These are phyloP conservation scores for Beris morrisii DNA, from an alignment of 2,888 invertebrate species.

Conservation along the genomic window DNA sequence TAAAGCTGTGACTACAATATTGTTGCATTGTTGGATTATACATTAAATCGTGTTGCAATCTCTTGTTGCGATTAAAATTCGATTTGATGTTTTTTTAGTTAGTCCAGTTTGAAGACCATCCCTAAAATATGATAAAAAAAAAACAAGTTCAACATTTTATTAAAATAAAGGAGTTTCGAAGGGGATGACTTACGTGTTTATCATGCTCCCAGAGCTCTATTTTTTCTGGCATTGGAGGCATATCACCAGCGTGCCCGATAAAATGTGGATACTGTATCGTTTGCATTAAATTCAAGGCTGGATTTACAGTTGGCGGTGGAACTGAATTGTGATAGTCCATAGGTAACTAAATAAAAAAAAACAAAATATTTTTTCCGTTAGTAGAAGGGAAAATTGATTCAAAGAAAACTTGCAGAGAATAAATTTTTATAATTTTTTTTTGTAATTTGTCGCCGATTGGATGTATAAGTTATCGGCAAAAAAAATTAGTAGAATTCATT, in stretches of 20 bases:
- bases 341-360: constrained; percentile 45
- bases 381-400: background rate
- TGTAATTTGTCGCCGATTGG: background rate
- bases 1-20: constrained; percentile 18
- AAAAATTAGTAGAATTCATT: too few relatives aligned
- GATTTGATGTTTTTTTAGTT: constrained; percentile 38
- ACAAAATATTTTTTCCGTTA: background rate
- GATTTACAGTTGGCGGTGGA: constrained; percentile 48
- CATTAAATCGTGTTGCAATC: background rate
- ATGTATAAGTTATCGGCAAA: background rate
- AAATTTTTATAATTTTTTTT: too few relatives aligned
- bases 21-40: background rate
- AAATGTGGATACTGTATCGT: constrained; percentile 52
- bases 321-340: constrained; percentile 54
- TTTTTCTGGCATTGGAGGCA: constrained; percentile 51
- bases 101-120: constrained; percentile 52
- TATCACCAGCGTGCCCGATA: constrained; percentile 47
- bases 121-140: constrained; percentile 34
- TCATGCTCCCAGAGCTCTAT: constrained; percentile 56
- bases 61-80: background rate
- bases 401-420: too few relatives aligned
- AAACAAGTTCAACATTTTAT: constrained; percentile 5
- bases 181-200: constrained; percentile 51
- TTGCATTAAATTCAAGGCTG: constrained; percentile 52
- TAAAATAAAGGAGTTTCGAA: background rate